Base-by-base conservation (phyloP, 1,140 invertebrate genomes). In the Leptopilina clavipes region DNA sequence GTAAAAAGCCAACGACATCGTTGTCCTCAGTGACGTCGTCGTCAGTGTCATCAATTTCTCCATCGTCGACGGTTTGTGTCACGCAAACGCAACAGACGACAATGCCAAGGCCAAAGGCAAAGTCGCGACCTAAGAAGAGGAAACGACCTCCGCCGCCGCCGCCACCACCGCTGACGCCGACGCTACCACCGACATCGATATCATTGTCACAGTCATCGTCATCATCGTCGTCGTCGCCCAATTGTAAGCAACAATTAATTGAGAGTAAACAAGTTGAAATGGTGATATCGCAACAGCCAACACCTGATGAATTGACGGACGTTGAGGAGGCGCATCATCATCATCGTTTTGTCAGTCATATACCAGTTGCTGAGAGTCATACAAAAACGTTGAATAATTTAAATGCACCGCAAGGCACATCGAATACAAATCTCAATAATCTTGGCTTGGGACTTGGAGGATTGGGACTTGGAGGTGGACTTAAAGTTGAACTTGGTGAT, bases 1-100 rank as follows among this genome's bases (percentile, higher is more conserved):
- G 95, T 31, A 96, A 95, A 88, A 95, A 95, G 82, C 92, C 94
- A 18, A 93, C n/a, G n/a, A n/a, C 94, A 84, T 94, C 94, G 54
- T 92, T 94, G n/a, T 92, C 93, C 17, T 92, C 93, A 10, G 92
- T 95, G 82, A 8, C 19, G 0, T 11, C 73, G 11, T 12, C 37
- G 9, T 40, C 37, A n/a, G 89, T 94, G n/a, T 92, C 93, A 17
- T 92, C 93, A 10, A 92, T 95, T 81, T n/a, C 40, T 0, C 11
- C 73, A 11, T 12, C 37, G 7, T 40, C 37, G 37, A 7, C 9
- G n/a, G n/a, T n/a, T 40, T 8, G 0, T 40, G 37, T 40, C 5
- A 40, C 9, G n/a, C 37, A 40, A 9, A 40, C 40, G 0, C n/a
- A 70, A 11, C 37, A 40, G 9, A 40, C 40, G 0, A 22, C 73